Evolutionary conservation across 2,797 vertebrate species (phyloP), one percentile per base, ranked within the genome.

Genomic region (Microcaecilia unicolor): DNA sequence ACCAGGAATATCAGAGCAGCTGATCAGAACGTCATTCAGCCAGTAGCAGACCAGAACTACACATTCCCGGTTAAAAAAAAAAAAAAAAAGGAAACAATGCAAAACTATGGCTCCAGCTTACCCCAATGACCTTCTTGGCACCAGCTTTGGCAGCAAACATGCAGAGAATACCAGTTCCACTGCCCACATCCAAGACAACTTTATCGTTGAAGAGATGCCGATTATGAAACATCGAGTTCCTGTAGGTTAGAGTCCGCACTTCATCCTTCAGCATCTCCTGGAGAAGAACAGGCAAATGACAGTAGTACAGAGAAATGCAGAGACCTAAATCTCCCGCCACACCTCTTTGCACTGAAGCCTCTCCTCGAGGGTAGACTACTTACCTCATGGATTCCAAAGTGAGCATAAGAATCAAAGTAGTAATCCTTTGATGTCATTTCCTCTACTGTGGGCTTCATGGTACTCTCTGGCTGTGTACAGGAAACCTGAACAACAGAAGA

Each of bases 371-470:
- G n/a, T n/a, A n/a, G n/a, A n/a, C n/a, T 4, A 22, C 48, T 55
- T 67, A 93, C 92, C 90, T 95, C 92, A 0, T 95, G 91, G 64
- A 95, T 95, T 35, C 91, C 91, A 17, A 96, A 96, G 71, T 96
- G 92, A 16, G 92, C 92, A 1, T 96, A 96, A 1, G 92, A 96
- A 54, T 96, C 92, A 34, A 94, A 94, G 68, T 94, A 96, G 57
- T 96, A 96, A 67, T 96, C 92, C 70, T 93, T 94, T 31, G 92
- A 94, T 0, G 92, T 96, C 92, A 96, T 96, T 51, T 96, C 92
- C 70, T 94, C 91, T 0, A 92, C 91, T 4, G 87, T 73, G 53
- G 90, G 89, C 50, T 94, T 95, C 42, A 57, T 78, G 6, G 83
- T 84, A 69, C 78, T 82, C 59, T 93, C 90, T 1, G 86, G 84